Percentiles rank a stretch among this genome's conserved stretches.
Conservation (phyloP, 2,113 vertebrate species). For the Chamaea fasciata region DNA sequence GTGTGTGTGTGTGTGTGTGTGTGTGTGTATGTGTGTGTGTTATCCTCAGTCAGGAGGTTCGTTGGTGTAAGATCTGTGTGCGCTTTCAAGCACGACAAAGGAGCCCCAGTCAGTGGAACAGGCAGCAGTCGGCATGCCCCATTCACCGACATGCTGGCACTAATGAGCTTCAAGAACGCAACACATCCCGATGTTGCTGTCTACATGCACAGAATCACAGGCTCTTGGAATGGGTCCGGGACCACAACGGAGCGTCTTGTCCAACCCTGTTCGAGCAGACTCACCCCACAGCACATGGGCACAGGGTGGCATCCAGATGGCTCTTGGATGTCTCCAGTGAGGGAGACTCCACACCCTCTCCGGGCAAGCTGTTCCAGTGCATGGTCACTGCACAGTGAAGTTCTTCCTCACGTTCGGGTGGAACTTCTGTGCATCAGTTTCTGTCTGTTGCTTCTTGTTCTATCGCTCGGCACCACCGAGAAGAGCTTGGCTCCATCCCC, state of each 20-base stretch:
- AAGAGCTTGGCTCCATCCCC: not conserved
- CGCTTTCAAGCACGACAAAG: not conserved
- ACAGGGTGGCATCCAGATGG: not conserved
- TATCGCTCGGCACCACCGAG: rapidly evolving
- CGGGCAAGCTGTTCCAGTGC: rapidly evolving
- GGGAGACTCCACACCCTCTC: not conserved
- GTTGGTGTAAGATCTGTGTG: too few relatives aligned
- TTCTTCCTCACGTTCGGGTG: not conserved
- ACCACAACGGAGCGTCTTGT: rapidly evolving
- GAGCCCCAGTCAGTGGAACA: not conserved
- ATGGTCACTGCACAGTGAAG: not conserved
- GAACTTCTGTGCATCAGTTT: not conserved
- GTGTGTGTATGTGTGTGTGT: rapidly evolving
- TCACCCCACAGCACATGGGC: not conserved
- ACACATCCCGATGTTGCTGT: rapidly evolving
- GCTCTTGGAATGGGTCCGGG: too few relatives aligned
- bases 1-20: not conserved
- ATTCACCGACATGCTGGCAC: not conserved
- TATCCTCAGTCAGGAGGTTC: not conserved
- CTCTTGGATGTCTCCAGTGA: not conserved
- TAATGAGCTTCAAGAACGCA: rapidly evolving
- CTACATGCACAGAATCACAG: not conserved
- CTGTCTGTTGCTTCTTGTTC: not conserved
- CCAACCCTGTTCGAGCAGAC: not conserved
- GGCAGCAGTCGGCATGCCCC: not conserved